Evolutionary conservation across 2,888 invertebrate genomes (phyloP).

Genomic region (Loripinus fragilis): DNA sequence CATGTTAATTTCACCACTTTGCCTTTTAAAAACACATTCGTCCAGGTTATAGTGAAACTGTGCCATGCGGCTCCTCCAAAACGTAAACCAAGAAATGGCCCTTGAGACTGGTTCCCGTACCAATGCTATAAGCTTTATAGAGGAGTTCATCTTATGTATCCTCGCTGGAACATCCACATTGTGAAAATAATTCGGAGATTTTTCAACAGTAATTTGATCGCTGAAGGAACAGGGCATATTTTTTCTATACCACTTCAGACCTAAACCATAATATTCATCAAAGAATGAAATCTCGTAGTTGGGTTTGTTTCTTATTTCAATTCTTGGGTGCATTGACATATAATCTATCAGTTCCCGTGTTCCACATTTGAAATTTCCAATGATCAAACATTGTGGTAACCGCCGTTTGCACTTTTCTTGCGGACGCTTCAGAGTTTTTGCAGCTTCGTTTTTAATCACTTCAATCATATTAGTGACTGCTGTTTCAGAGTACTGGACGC

Average conservation of each 20-base stretch:
- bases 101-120: slow-evolving; percentile 97
- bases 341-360: slow-evolving; percentile 37
- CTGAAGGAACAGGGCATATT: slow-evolving; percentile 96
- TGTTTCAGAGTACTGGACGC: no score
- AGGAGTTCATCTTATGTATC: slow-evolving; percentile 95
- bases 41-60: not conserved
- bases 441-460: no score
- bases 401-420: slow-evolving; percentile 18
- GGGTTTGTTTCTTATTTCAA: slow-evolving; percentile 22
- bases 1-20: not conserved
- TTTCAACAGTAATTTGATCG: slow-evolving; percentile 97
- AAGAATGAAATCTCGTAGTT: slow-evolving; percentile 33
- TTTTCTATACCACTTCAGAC: slow-evolving; percentile 93
- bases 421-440: no score
- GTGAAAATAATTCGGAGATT: slow-evolving; percentile 98
- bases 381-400: slow-evolving; percentile 28
- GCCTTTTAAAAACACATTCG: not conserved
- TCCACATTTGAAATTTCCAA: slow-evolving; percentile 35
- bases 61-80: slow-evolving; percentile 13
- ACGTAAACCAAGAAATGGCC: slow-evolving; percentile 96
- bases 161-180: slow-evolving; percentile 96
- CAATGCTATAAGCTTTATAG: slow-evolving; percentile 93
- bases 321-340: slow-evolving; percentile 29
- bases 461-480: no score
- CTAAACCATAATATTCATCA: slow-evolving; percentile 79